Base-by-base conservation (phyloP, 2,113 vertebrate genomes). In the Salvelinus sp. region DNA sequence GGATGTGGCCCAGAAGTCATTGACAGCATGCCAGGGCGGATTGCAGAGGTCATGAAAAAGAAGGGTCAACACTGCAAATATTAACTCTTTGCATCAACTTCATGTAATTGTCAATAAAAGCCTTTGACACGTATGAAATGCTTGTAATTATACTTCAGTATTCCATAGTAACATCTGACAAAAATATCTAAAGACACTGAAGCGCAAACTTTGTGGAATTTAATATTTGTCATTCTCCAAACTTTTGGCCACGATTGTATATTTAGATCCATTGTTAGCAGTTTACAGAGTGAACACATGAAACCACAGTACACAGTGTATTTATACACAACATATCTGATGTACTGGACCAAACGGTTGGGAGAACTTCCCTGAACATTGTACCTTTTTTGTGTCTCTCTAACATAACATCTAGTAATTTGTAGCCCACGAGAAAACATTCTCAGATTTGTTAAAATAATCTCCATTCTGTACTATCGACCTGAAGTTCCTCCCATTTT, bases 301-400 rank as follows among this genome's bases (percentile, higher is more conserved):
- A 60, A 69, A 65, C 76, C 83, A 44, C 38, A 44, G 82, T 87
- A 83, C 66, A 82, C 79, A 80, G 33, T 75, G 73, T 78, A 62
- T 68, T 65, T 44, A 83, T 48, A 73, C 47, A 69, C 33, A 77
- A 82, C 33, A 38, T 6, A 38, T 44, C 38, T 44, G 38, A 75
- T 84, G 78, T 81, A 85, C 82, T 77, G 86, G 92, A 92, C 92
- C 91, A 93, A 92, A 91, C 63, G 62, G 79, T 90, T 84, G 72
- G 38, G 69, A 86, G 78, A 68, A 76, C 72, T 76, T 82, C 81
- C 4, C 13, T n/a, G 50, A 82, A 30, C 79, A 9, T 30, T 79
- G 74, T 80, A 73, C 77, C 69, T 47, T 79, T 75, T 33, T 33
- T 33, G 62, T 83, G 71, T 66, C 18, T 66, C 18, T 79, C 74